A percentile compares a stretch with the other conserved stretches of the same genome.
Evolutionary conservation across 2,888 invertebrate genomes (phyloP).

Genomic region (Brachylomia viminalis): DNA sequence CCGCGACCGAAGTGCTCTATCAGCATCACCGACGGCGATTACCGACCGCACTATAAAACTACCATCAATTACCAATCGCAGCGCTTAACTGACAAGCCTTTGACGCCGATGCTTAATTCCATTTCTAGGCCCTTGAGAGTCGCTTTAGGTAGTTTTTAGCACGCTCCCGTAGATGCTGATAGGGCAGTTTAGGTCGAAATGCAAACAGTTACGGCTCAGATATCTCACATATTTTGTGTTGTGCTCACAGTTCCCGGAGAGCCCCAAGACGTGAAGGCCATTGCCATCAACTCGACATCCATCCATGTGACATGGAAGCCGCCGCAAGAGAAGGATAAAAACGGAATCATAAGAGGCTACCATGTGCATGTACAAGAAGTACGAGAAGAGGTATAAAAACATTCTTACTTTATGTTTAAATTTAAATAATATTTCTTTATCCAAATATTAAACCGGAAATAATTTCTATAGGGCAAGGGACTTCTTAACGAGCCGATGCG

Average conservation of each 20-base stretch:
- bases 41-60: constrained; percentile 84
- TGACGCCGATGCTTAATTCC: constrained; percentile 80
- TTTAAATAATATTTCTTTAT: not conserved
- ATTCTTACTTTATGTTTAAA: not conserved
- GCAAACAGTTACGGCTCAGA: constrained; percentile 71
- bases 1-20: constrained; percentile 88
- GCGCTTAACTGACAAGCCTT: constrained; percentile 76
- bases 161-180: constrained; percentile 90
- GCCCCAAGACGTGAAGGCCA: constrained; percentile 97
- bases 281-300: constrained; percentile 98
- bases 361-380: constrained; percentile 98
- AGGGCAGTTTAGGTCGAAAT: constrained; percentile 88
- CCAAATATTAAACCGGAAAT: constrained; percentile 18
- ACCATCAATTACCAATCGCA: constrained; percentile 69
- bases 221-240: constrained; percentile 74
- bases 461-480: constrained; percentile 91
- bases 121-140: constrained; percentile 80
- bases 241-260: constrained; percentile 97
- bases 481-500: constrained; percentile 96
- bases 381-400: constrained; percentile 93
- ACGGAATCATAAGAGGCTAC: constrained; percentile 99
- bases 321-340: constrained; percentile 97
- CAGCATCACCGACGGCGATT: constrained; percentile 86
- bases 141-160: constrained; percentile 87
- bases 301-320: constrained; percentile 98